These are phyloP conservation scores for Rhombomys opimus DNA, from an alignment of 2,113 vertebrate species.

Conservation along the genomic window DNA sequence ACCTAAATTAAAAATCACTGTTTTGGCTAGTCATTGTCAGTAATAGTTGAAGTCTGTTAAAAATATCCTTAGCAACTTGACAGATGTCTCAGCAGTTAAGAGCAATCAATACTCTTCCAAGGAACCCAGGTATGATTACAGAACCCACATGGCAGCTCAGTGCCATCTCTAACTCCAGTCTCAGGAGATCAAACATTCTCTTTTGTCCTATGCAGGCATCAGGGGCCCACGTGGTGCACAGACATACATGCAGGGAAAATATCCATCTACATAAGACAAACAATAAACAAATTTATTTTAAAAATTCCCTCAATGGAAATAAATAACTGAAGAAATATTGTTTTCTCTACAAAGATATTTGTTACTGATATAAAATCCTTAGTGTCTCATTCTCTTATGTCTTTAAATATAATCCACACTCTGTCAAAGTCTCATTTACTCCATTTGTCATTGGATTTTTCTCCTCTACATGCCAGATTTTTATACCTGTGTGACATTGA, in stretches of 20 bases:
- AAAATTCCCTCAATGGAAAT: neutral
- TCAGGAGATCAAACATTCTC: neutral
- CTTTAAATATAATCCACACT: neutral
- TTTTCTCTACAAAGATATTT: neutral
- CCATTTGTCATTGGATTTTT: neutral
- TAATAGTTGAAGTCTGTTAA: neutral
- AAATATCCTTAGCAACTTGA: neutral
- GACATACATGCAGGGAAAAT: neutral
- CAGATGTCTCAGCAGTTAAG: neutral
- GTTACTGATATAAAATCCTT: neutral
- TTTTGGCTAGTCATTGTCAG: neutral
- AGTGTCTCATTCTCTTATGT: neutral
- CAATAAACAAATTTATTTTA: neutral
- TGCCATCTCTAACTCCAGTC: neutral
- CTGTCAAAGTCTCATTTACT: neutral
- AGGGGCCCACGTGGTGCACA: no score
- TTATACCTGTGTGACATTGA: neutral
- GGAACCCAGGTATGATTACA: neutral
- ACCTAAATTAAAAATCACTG: neutral
- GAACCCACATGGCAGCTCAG: neutral
- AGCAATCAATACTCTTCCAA: neutral
- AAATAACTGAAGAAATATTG: neutral
- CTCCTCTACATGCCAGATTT: neutral
- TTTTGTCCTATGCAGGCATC: no score
- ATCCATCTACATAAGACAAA: neutral